Evolutionary conservation across 2,888 invertebrate species (phyloP).

Genomic region (Aporophyla nigra): DNA sequence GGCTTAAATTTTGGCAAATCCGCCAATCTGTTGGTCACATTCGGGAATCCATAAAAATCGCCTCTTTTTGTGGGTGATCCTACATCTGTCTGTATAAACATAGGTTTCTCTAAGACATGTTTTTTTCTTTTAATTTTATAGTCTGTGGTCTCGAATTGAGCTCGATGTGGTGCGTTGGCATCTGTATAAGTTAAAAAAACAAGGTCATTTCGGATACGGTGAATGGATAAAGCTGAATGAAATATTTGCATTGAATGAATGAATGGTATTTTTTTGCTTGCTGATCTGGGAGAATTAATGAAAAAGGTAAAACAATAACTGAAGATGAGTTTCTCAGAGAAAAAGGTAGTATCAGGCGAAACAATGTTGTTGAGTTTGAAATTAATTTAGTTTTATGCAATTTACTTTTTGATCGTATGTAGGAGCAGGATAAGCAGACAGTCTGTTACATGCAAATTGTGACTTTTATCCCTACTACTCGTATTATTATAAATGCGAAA

Average conservation of each 20-base stretch:
- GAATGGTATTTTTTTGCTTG: slow-evolving; percentile 34
- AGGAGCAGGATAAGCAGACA: background rate
- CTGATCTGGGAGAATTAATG: slow-evolving; percentile 55
- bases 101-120: slow-evolving; percentile 80
- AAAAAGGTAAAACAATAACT: slow-evolving; percentile 27
- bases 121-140: slow-evolving; percentile 71
- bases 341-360: background rate
- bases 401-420: background rate
- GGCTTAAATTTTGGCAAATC: slow-evolving; percentile 85
- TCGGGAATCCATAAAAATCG: slow-evolving; percentile 78
- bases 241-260: slow-evolving; percentile 51
- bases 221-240: slow-evolving; percentile 56
- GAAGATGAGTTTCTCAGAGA: slow-evolving; percentile 11
- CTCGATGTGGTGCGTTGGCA: slow-evolving; percentile 88
- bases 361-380: background rate
- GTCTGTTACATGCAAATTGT: background rate
- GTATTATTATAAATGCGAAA: no score
- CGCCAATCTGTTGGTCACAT: slow-evolving; percentile 73
- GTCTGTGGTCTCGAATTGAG: slow-evolving; percentile 76
- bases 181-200: slow-evolving; percentile 82
- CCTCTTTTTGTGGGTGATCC: slow-evolving; percentile 73
- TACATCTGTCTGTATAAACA: slow-evolving; percentile 85
- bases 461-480: background rate
- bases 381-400: slow-evolving; percentile 5
- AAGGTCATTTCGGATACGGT: slow-evolving; percentile 69